Base-by-base conservation (phyloP, 2,113 vertebrate species). In the Calonectris borealis region DNA sequence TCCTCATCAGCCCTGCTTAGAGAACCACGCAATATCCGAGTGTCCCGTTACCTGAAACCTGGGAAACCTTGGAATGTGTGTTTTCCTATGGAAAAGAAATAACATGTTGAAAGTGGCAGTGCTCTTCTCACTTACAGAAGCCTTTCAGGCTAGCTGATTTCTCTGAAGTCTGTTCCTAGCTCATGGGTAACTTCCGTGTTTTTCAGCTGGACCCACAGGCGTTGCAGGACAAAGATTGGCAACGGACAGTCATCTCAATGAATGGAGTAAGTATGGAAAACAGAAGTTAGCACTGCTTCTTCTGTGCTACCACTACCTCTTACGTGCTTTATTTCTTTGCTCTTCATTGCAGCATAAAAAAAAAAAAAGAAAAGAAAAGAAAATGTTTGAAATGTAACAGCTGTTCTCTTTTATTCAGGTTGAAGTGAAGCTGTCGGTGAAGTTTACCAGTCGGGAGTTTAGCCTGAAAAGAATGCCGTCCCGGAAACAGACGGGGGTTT, bases 401-500 rank as follows among this genome's bases (percentile, higher is more conserved):
- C 49, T 49, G 21, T 24, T 72, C 20, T 91, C 25, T 83, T 69
- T 75, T 13, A 6, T 71, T 40, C 90, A 99, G 99, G 98, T 99
- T 22, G 99, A 99, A 96, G 99, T 99, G 88, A 99, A 99, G 92
- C 97, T 99, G 13, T 99, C 99, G 0, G 97, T 99, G 94, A 99
- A 99, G 98, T 99, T 99, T 93, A 99, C 99, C 82, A 99, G 99
- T 85, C 98, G 99, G 49, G 99, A 99, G 94, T 99, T 99, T 91
- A 99, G 99, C 97, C 97, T 99, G 96, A 99, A 99, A 94, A 98
- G 99, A 93, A 98, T 99, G 98, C 99, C 99, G 0, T 99, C 99
- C 27, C 98, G 99, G 64, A 99, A 99, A 80, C 99, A 99, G 92
- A 98, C 99, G 0, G 99, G 99, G 3, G 99, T 99, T 75, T 99